A percentile compares a stretch with the other conserved stretches of the same genome.
Evolutionary conservation across 2,888 invertebrate genomes (phyloP).

Genomic region (Nephrotoma flavescens): DNA sequence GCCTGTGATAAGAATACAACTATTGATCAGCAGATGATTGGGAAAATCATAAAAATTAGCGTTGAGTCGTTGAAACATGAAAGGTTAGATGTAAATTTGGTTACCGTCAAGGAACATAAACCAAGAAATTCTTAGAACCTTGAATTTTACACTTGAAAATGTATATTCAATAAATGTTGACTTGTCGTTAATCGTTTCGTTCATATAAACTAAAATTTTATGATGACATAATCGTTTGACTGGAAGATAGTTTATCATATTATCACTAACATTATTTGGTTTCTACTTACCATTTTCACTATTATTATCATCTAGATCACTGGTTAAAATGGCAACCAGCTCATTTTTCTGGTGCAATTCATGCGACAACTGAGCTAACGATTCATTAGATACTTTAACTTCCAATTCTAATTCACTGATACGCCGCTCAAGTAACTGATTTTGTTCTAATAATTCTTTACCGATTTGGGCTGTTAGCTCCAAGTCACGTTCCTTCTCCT

Average conservation of each 20-base stretch:
- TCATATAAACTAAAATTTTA: not conserved
- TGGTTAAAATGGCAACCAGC: slow-evolving; percentile 71
- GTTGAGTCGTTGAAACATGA: not conserved
- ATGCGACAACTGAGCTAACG: slow-evolving; percentile 82
- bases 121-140: not conserved
- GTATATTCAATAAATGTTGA: not conserved
- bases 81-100: not conserved
- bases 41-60: too few species aligned
- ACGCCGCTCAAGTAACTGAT: slow-evolving; percentile 67
- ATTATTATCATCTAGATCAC: slow-evolving; percentile 64
- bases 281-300: slow-evolving; percentile 40
- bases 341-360: slow-evolving; percentile 85
- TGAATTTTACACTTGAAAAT: not conserved
- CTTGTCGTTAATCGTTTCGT: not conserved
- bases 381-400: slow-evolving; percentile 65
- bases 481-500: slow-evolving; percentile 99
- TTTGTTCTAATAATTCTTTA: slow-evolving; percentile 84
- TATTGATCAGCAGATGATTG: too few species aligned
- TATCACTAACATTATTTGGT: not conserved
- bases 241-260: not conserved
- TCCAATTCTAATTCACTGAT: slow-evolving; percentile 66
- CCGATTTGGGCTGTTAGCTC: slow-evolving; percentile 97
- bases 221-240: not conserved
- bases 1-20: too few species aligned
- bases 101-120: not conserved